Percentiles rank a stretch among this genome's conserved stretches.
Evolutionary conservation across 1,140 invertebrate genomes (phyloP).

Genomic region (Drosophila subobscura): DNA sequence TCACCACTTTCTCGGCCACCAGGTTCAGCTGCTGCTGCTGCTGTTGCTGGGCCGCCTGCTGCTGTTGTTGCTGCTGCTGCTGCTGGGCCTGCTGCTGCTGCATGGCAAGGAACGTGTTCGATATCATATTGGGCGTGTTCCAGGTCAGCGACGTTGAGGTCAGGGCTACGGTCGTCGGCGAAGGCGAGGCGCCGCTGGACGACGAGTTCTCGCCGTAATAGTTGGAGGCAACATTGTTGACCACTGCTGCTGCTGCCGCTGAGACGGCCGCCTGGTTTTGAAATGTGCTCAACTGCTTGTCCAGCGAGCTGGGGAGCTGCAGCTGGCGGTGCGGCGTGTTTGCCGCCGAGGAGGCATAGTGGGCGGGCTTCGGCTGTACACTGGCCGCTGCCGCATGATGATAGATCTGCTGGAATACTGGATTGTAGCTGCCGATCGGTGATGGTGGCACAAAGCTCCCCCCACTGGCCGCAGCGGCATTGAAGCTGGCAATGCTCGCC

Average conservation of each 20-base stretch:
- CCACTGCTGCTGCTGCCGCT: constrained; percentile 71
- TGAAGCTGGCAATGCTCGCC: constrained; percentile 76
- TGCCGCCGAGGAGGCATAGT: constrained; percentile 77
- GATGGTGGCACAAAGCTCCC: constrained; percentile 81
- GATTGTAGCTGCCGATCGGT: constrained; percentile 81
- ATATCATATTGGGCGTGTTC: constrained; percentile 80
- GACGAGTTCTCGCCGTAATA: constrained; percentile 82
- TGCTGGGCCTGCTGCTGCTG: constrained; percentile 77
- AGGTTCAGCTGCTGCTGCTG: constrained; percentile 75
- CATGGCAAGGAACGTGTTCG: constrained; percentile 82
- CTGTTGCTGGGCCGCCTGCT: constrained; percentile 54
- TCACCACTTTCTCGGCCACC: constrained; percentile 81
- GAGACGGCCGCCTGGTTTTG: constrained; percentile 80
- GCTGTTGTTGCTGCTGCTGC: constrained; percentile 72
- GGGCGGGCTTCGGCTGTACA: constrained; percentile 80
- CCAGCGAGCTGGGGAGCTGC: constrained; percentile 74
- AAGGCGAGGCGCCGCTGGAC: constrained; percentile 78
- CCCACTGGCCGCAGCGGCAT: constrained; percentile 77
- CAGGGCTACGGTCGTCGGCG: constrained; percentile 75
- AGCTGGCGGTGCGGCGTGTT: constrained; percentile 78
- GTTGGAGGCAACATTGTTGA: constrained; percentile 77
- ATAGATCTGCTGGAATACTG: constrained; percentile 83
- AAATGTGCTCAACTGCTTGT: constrained; percentile 77
- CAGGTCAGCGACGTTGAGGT: constrained; percentile 78
- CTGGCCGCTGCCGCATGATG: constrained; percentile 80